Conservation (phyloP, 2,888 invertebrate species). For the Oxystoma pomonae region DNA sequence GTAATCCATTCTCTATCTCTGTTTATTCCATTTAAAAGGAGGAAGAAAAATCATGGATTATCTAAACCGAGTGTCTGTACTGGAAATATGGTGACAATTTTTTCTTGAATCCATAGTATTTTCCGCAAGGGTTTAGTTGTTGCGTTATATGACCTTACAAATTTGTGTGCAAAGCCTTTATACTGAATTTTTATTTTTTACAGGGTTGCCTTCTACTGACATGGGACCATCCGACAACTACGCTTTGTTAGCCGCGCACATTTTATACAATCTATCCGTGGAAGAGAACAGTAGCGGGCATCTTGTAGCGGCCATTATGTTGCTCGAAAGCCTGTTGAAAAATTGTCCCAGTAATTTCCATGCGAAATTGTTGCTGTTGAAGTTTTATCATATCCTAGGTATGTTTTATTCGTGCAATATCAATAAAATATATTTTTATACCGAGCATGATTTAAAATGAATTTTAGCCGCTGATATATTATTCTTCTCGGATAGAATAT, state of each 20-base stretch:
- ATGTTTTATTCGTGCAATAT: slow-evolving; percentile 33
- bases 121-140: no score
- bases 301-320: slow-evolving; percentile 60
- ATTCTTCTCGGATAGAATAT: no score
- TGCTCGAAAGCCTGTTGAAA: slow-evolving; percentile 69
- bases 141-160: no score
- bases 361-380: slow-evolving; percentile 77
- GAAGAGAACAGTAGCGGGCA: slow-evolving; percentile 53
- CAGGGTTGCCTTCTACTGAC: slow-evolving; percentile 61
- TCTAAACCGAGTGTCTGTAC: no score
- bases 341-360: slow-evolving; percentile 87
- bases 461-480: no score
- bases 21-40: no score
- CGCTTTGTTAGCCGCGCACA: slow-evolving; percentile 71
- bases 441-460: background rate
- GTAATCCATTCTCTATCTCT: no score
- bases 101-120: no score
- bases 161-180: no score
- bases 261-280: slow-evolving; percentile 57
- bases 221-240: slow-evolving; percentile 77
- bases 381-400: slow-evolving; percentile 75
- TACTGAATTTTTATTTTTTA: background rate
- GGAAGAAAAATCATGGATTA: no score
- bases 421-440: background rate
- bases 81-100: no score